Base-by-base conservation (phyloP, 2,797 vertebrate species). In the Arnoldichthys spilopterus region DNA sequence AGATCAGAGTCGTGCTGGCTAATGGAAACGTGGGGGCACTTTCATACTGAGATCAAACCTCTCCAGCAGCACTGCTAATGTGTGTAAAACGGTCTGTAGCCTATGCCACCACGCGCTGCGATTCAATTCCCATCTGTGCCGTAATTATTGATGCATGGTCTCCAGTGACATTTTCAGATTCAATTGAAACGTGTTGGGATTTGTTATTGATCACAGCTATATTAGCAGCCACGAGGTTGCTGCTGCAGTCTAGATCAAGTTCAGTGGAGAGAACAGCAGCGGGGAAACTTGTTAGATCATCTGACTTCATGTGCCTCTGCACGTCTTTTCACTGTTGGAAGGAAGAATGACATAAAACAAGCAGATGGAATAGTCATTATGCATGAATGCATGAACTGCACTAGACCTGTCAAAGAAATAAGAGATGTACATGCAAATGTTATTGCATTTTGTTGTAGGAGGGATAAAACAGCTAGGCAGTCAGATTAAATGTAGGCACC, bases 41-140 rank as follows among this genome's bases (percentile, higher is more conserved):
- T 84, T 81, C 82, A 74, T 84, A 77, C 43, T 63, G 64, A 82
- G 84, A 80, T 88, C 84, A 87, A 82, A 87, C 83, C 80, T 84
- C 69, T 84, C 81, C 49, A 58, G 74, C 79, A 73, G 56, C 85
- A 61, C 73, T 11, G 45, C 83, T 83, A 80, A 85, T 77, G 74
- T 70, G 80, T 82, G 73, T 72, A 75, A 76, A 75, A 47, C 56
- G 47, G 74, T 40, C 37, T 67, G 84, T 76, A 74, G 64, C 63
- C 69, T 58, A 74, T 70, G 66, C 79, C 74, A 72, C 47, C n/a
- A 47, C 66, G 62, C 18, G 26, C 67, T 45, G 66, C 63, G 77
- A 85, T 80, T 76, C 69, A 58, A 43, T 81, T 74, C 67, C 71
- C 80, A 74, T 82, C 43, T 74, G 80, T 24, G 51, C 76, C 51